These are phyloP conservation scores for Anthopleura sola DNA, from an alignment of 64 coral and sea anemone species.

Conservation along the genomic window DNA sequence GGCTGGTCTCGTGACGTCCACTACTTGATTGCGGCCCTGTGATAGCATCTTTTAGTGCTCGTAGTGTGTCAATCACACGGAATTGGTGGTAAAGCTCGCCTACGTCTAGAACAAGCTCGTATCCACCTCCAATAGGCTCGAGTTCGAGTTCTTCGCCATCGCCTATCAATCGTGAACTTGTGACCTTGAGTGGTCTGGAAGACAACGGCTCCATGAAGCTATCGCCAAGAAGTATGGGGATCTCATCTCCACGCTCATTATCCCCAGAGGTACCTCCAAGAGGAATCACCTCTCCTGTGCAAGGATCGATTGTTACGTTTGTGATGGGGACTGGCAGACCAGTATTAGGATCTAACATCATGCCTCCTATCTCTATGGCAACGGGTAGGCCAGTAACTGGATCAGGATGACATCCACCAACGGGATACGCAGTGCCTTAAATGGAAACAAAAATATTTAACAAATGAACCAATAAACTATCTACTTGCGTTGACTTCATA, in stretches of 20 bases:
- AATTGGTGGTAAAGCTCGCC: slow-evolving; percentile 87
- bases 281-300: slow-evolving; percentile 80
- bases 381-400: slow-evolving; percentile 89
- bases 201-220: slow-evolving; percentile 84
- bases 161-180: slow-evolving; percentile 84
- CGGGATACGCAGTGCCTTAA: slow-evolving; percentile 81
- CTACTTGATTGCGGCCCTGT: slow-evolving; percentile 71
- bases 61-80: slow-evolving; percentile 84
- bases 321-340: slow-evolving; percentile 76
- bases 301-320: slow-evolving; percentile 80
- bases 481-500: neutral
- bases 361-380: slow-evolving; percentile 86
- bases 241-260: slow-evolving; percentile 76
- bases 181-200: slow-evolving; percentile 74
- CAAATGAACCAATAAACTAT: neutral
- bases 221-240: slow-evolving; percentile 75
- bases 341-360: slow-evolving; percentile 86
- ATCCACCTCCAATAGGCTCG: slow-evolving; percentile 93
- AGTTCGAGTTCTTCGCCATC: slow-evolving; percentile 89
- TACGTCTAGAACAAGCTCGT: slow-evolving; percentile 75
- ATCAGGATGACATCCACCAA: slow-evolving; percentile 87
- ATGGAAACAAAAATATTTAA: neutral
- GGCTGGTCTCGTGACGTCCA: slow-evolving; percentile 83
- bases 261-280: slow-evolving; percentile 78
- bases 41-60: slow-evolving; percentile 76